Evolutionary conservation across 2,888 invertebrate species (phyloP), one percentile per base, ranked within the genome.

Genomic region (Mechanitis messenoides): DNA sequence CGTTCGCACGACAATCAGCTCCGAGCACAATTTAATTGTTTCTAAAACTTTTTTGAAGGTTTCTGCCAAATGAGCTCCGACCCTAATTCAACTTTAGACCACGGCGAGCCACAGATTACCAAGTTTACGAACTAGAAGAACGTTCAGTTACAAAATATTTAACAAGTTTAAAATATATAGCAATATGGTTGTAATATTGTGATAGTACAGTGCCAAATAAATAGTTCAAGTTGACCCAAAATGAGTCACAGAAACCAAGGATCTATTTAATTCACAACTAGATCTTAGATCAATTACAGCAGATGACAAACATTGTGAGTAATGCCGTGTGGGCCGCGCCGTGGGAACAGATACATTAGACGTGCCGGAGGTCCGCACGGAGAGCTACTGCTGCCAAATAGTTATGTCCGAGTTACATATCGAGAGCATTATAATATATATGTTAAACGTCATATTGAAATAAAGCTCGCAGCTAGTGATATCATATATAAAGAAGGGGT

Each of bases 1-100:
- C 78, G 88, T 87, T 91, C 91, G 86, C 91, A 91, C 91, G 91
- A 77, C 87, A 88, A 91, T 91, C 84, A 85, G 67, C 68, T 63
- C 66, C 65, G 72, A 66, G 70, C 71, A 71, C 78, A 79, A 77
- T 81, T 78, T 84, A 84, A 85, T 84, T 77, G 74, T 66, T 72
- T 64, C 63, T 64, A 35, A 63, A 65, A 65, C 63, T 66, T 64
- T 61, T 63, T 70, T 53, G 58, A 61, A 61, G 61, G 45, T 63
- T 68, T 61, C 55, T 54, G 42, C n/a, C 33, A n/a, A 55, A n/a
- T 47, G 12, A 50, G n/a, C 28, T 12, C 31, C 53, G 12, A 58
- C 38, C 45, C 45, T 6, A 33, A 53, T 42, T 28, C 33, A 42
- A 45, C 53, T 58, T 33, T 28, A 31, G 9, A 50, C 50, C 50